These are phyloP conservation scores for Neolamprologus caudopunctatus DNA, from an alignment of 2,113 vertebrate species.

Conservation along the genomic window DNA sequence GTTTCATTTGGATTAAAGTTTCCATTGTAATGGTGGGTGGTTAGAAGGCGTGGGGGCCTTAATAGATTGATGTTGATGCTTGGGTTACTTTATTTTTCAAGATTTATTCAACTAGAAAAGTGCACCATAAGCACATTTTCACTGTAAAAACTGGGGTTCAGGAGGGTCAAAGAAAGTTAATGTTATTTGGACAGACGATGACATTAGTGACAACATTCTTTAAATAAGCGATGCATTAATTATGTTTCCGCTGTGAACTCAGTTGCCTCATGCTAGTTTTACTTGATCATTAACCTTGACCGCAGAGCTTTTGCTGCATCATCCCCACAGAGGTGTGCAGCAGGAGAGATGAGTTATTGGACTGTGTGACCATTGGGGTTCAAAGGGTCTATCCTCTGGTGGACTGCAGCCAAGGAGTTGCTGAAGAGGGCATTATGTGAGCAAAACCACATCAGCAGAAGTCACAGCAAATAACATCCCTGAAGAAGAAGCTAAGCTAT, in stretches of 20 bases:
- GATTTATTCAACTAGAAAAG: background rate
- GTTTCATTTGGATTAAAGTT: background rate
- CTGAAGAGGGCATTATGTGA: conserved; percentile 27
- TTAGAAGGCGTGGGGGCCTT: background rate
- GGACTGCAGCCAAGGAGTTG: conserved; percentile 20
- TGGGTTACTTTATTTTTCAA: background rate
- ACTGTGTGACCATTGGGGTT: background rate
- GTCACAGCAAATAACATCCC: conserved; percentile 16
- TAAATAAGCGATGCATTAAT: background rate
- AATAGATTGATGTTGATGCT: background rate
- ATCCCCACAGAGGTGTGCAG: conserved; percentile 6
- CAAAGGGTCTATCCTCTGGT: conserved; percentile 32
- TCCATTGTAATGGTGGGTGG: background rate
- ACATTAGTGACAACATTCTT: background rate
- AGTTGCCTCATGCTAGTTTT: background rate
- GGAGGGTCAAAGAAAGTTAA: background rate
- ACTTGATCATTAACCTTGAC: conserved; percentile 54
- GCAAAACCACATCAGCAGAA: conserved; percentile 31
- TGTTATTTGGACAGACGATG: background rate
- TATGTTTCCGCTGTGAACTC: background rate
- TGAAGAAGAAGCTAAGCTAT: background rate
- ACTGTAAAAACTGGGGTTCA: background rate
- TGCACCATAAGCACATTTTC: background rate
- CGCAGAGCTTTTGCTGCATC: conserved; percentile 9
- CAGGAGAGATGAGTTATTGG: conserved; percentile 7